Conservation (phyloP, 2,797 vertebrate species). For the Amblyopsis hoosieri region DNA sequence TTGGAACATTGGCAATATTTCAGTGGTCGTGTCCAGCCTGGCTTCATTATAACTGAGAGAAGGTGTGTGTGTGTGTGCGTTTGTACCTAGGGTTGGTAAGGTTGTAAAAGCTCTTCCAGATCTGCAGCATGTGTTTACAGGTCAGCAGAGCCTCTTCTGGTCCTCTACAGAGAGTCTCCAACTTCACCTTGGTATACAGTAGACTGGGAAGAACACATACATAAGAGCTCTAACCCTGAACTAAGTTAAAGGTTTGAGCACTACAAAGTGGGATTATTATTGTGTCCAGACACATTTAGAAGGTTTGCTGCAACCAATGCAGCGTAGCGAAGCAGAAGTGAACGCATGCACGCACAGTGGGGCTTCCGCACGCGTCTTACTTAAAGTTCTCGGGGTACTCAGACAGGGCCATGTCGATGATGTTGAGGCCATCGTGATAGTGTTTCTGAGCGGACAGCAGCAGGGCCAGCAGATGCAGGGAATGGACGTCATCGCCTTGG, state of each 20-base stretch:
- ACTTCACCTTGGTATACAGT: slow-evolving; percentile 92
- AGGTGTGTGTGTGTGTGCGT: not conserved
- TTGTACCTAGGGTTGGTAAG: slow-evolving; percentile 95
- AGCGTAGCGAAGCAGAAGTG: not conserved
- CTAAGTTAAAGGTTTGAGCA: too few species aligned
- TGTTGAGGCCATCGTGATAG: slow-evolving; percentile 94
- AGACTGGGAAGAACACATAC: slow-evolving; percentile 38
- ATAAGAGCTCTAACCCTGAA: not conserved
- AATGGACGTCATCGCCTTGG: slow-evolving; percentile 96
- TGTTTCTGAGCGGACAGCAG: slow-evolving; percentile 97
- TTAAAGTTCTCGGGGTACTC: slow-evolving; percentile 98
- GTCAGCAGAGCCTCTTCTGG: slow-evolving; percentile 95
- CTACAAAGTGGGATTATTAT: too few species aligned
- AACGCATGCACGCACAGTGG: not conserved
- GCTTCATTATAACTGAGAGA: too few species aligned
- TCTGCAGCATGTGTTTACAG: slow-evolving; percentile 98
- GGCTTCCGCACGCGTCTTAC: slow-evolving; percentile 72
- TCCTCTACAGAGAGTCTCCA: slow-evolving; percentile 92
- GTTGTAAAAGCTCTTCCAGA: slow-evolving; percentile 99
- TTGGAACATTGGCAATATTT: too few species aligned
- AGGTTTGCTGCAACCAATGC: not conserved
- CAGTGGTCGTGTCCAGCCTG: too few species aligned
- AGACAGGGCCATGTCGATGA: slow-evolving; percentile 98
- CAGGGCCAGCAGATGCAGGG: slow-evolving; percentile 93
- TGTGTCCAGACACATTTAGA: too few species aligned